Evolutionary conservation across 1,140 invertebrate species (phyloP).

Genomic region (Drosophila sp.): DNA sequence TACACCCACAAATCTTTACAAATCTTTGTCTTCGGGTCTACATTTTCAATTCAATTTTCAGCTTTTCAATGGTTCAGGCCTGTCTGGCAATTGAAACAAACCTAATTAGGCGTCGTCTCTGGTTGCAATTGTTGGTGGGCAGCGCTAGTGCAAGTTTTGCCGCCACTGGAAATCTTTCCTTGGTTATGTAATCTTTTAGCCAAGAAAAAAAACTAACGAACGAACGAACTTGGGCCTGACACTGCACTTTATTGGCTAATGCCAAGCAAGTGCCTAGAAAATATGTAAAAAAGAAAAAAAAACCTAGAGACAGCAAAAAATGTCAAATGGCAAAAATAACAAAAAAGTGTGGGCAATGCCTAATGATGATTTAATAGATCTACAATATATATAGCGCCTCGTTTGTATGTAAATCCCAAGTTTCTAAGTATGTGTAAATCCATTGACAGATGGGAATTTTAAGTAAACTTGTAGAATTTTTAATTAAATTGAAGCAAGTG

Average conservation of each 20-base stretch:
- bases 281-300: not conserved
- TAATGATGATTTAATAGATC: slow-evolving; percentile 23
- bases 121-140: slow-evolving; percentile 41
- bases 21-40: slow-evolving; percentile 1
- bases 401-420: not conserved
- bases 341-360: slow-evolving; percentile 5
- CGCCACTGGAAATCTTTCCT: slow-evolving; percentile 31
- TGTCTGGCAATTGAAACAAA: slow-evolving; percentile 19
- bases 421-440: not conserved
- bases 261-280: slow-evolving; percentile 14
- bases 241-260: slow-evolving; percentile 37
- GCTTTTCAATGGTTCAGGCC: slow-evolving; percentile 2
- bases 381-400: not conserved
- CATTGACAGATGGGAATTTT: not conserved
- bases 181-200: slow-evolving; percentile 43
- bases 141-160: slow-evolving; percentile 23
- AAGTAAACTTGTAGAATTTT: not conserved
- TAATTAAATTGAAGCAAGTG: no score
- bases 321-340: not conserved
- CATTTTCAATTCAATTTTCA: slow-evolving; percentile 41
- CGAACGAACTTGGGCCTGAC: slow-evolving; percentile 34
- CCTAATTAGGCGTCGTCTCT: slow-evolving; percentile 54
- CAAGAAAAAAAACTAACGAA: slow-evolving; percentile 20
- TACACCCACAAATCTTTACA: slow-evolving; percentile 13
- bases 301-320: slow-evolving; percentile 2